Conservation (phyloP, 1,140 invertebrate species). For the Megathymus violae region DNA sequence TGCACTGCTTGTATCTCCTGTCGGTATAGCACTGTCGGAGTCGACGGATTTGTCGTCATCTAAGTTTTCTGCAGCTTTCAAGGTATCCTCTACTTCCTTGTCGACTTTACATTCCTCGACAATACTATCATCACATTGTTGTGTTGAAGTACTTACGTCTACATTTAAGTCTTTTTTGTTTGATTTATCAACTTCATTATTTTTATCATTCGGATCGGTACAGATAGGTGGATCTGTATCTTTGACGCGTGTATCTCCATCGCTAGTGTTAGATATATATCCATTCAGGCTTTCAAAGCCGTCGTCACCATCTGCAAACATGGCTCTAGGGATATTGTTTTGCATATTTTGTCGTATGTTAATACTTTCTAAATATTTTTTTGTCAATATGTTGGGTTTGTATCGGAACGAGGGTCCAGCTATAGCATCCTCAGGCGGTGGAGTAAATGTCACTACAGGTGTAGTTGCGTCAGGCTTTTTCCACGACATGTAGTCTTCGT, state of each 20-base stretch:
- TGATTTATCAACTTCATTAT: constrained; percentile 43
- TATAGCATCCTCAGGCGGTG: constrained; percentile 59
- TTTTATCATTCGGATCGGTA: constrained; percentile 30
- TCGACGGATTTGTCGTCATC: constrained; percentile 70
- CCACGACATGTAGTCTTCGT: constrained; percentile 79
- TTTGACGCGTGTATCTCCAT: constrained; percentile 59
- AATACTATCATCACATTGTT: constrained; percentile 31
- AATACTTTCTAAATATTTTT: constrained; percentile 74
- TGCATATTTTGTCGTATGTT: constrained; percentile 63
- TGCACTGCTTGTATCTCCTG: constrained; percentile 52
- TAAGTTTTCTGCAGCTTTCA: constrained; percentile 54
- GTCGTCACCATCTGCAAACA: constrained; percentile 87
- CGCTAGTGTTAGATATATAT: constrained; percentile 89
- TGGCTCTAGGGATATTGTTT: constrained; percentile 47
- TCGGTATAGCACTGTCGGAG: constrained; percentile 64
- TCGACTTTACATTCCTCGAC: constrained; percentile 35
- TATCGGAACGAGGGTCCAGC: constrained; percentile 59
- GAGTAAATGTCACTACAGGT: constrained; percentile 73
- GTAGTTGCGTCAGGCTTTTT: constrained; percentile 65
- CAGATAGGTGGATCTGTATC: constrained; percentile 35
- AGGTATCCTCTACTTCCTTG: constrained; percentile 40
- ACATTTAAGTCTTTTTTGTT: constrained; percentile 21
- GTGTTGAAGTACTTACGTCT: constrained; percentile 31
- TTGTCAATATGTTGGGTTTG: constrained; percentile 70
- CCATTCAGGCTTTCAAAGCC: constrained; percentile 94